These are phyloP conservation scores for Oligia strigilis DNA, from an alignment of 2,888 invertebrate species.

Conservation along the genomic window DNA sequence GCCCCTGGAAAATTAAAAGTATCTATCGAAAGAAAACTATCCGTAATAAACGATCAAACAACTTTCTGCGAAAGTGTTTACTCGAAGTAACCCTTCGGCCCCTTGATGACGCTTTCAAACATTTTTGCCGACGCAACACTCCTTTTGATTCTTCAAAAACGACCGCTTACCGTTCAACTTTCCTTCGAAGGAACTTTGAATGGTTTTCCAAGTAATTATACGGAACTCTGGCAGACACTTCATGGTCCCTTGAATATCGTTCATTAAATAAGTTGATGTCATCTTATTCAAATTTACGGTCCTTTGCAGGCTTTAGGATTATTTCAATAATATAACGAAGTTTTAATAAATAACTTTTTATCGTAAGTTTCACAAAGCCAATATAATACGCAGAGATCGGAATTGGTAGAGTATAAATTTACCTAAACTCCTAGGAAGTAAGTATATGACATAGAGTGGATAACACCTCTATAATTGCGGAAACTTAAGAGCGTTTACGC, in stretches of 20 bases:
- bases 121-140: slow-evolving; percentile 55
- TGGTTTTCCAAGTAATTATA: slow-evolving; percentile 65
- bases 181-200: slow-evolving; percentile 57
- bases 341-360: slow-evolving; percentile 11
- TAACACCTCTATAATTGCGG: no score
- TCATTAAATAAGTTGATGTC: slow-evolving; percentile 68
- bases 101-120: slow-evolving; percentile 39
- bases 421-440: no score
- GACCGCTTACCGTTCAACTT: slow-evolving; percentile 48
- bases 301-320: slow-evolving; percentile 21
- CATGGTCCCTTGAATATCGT: slow-evolving; percentile 61
- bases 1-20: not conserved
- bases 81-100: slow-evolving; percentile 48
- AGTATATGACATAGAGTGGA: no score
- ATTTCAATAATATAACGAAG: slow-evolving; percentile 17
- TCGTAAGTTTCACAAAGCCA: not conserved
- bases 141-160: slow-evolving; percentile 61
- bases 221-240: slow-evolving; percentile 52
- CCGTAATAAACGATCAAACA: slow-evolving; percentile 49
- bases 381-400: not conserved
- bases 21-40: slow-evolving; percentile 37
- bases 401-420: not conserved
- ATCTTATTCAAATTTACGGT: slow-evolving; percentile 69
- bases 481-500: no score
- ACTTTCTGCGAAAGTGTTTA: slow-evolving; percentile 51